Evolutionary conservation across 1,140 invertebrate genomes (phyloP).

Genomic region (Ceratina calcarata): DNA sequence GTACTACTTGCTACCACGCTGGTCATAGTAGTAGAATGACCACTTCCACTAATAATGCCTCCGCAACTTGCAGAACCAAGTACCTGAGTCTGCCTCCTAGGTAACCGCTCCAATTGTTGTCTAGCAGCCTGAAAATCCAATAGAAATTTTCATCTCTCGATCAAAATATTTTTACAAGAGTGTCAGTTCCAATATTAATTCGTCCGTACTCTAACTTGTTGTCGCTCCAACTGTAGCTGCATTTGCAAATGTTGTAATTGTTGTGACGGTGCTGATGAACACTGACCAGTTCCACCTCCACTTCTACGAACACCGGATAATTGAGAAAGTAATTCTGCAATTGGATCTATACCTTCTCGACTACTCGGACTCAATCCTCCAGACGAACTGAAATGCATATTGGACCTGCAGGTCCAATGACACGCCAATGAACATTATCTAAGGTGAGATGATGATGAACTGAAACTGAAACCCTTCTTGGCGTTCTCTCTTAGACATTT

Average conservation of each 20-base stretch:
- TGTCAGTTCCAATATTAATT: not conserved
- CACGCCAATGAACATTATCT: constrained; percentile 65
- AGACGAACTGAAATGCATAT: constrained; percentile 94
- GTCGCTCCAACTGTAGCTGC: constrained; percentile 92
- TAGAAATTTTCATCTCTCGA: not conserved
- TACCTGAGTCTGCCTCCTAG: constrained; percentile 86
- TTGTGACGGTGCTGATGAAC: constrained; percentile 85
- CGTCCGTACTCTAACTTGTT: constrained; percentile 87
- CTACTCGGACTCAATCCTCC: constrained; percentile 92
- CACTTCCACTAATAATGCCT: constrained; percentile 77
- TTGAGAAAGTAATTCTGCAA: constrained; percentile 95
- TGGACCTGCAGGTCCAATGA: constrained; percentile 82
- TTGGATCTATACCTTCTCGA: constrained; percentile 95
- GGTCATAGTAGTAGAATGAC: constrained; percentile 75
- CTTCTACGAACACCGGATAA: constrained; percentile 92
- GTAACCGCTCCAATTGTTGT: constrained; percentile 92
- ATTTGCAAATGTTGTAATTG: constrained; percentile 93
- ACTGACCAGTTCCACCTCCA: constrained; percentile 81
- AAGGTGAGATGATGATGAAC: constrained; percentile 56
- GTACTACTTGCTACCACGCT: constrained; percentile 74
- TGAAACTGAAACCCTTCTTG: constrained; percentile 25
- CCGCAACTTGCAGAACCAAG: constrained; percentile 75
- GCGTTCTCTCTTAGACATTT: not conserved
- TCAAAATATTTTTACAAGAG: too few species aligned
- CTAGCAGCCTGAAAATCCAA: constrained; percentile 83